Base-by-base conservation (phyloP, 2,888 invertebrate genomes). In the Athetis lepigone region DNA sequence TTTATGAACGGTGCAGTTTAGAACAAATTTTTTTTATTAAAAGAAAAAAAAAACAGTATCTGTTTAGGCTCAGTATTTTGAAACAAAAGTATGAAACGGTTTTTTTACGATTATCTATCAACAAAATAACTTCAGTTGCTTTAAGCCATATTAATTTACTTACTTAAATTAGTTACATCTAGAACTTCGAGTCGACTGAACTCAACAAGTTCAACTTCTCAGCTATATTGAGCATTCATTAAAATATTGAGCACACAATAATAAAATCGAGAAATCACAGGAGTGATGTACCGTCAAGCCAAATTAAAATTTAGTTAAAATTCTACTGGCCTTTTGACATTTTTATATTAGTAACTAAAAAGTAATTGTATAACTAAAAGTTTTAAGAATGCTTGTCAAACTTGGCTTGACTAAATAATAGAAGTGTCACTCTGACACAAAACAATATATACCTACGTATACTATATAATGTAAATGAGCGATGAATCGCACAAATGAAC, bases 301-400 rank as follows among this genome's bases (percentile, higher is more conserved):
- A 79, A 81, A 75, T 67, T 66, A 56, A 80, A 80, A 64, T 59
- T 51, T 40, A 36, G 59, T 37, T 27, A 40, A 46, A 49, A 66
- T 23, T 66, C 63, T 83, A 85, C 85, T 85, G 85, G 83, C 85
- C 85, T 55, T n/a, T 70, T 64, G 37, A 68, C 67, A 69, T 55
- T 43, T 39, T 39, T n/a, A 25, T 46, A 56, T 27, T 27, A 63
- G 3, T 37, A 47, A 29, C 27, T 54, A 51, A 45, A 27, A 66
- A 21, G 21, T 52, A 23, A 59, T 13, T 66, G 16, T 64, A 18
- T 25, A 64, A 52, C 25, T 52, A 70, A 11, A 52, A 57, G 13
- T n/a, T 62, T 69, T 79, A 42, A 55, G 42, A 50, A 63, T 45
- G 37, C 25, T 61, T 42, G 52, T 70, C 72, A 72, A 78, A 73